Base-by-base conservation (phyloP, 1,140 invertebrate species). In the Trachelipus rathkii region DNA sequence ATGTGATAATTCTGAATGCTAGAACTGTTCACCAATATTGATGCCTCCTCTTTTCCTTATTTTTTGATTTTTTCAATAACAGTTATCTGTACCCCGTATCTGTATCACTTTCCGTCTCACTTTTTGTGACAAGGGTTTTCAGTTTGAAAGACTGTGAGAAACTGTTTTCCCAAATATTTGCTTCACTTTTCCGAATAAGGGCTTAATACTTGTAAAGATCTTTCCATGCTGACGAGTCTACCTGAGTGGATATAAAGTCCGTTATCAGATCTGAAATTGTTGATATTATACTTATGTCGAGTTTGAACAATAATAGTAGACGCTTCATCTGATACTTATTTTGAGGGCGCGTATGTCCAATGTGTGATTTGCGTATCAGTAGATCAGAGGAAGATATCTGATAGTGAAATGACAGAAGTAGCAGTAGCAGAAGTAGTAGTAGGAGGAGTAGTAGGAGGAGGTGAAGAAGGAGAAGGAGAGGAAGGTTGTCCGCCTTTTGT, bases 1-100 rank as follows among this genome's bases (percentile, higher is more conserved):
- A 83, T 83, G 10, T 77, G n/a, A n/a, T n/a, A n/a, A 73, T 81
- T 85, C 85, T 67, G 83, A 84, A 76, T 86, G n/a, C 84, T 73
- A n/a, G n/a, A 75, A 79, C 71, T 82, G 83, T 74, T 82, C 81
- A 44, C 71, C 67, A 44, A 71, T 23, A n/a, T n/a, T 44, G 23
- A 69, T 11, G 74, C n/a, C n/a, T n/a, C 24, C 13, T 71, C 50
- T 71, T 78, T 73, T 43, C 67, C 71, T 33, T n/a, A n/a, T n/a
- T 46, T 3, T 73, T 9, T 71, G 67, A 44, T n/a, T 53, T 66
- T 33, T 68, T 80, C 74, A 0, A 76, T 45, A 44, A 76, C 74
- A 46, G 77, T 78, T 2, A 76, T 78, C 77, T 15, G 79, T 78
- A 44, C n/a, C 77, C 79, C 44, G 76, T 80, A 44, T 80, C 79